Base-by-base conservation (phyloP, 2,888 invertebrate species). In the Nycteola revayana region DNA sequence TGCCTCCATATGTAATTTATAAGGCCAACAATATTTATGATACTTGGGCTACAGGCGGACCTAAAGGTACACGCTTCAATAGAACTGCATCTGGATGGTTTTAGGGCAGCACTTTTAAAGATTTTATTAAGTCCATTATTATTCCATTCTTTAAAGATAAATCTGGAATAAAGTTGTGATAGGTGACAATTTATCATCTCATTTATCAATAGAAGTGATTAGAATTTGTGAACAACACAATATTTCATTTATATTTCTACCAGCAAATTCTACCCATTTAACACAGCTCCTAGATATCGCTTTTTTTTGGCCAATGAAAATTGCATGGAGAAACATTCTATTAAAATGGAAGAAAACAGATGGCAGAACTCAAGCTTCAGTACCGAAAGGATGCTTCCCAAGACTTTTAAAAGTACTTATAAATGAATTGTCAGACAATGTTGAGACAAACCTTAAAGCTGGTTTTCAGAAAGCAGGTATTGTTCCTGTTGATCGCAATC, bases 221-320 rank as follows among this genome's bases (percentile, higher is more conserved):
- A 10, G 31, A 25, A 21, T 6, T 17, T 81, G 77, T 40, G 36
- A 66, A 36, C 49, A 58, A 18, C 47, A 70, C 23, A n/a, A n/a
- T n/a, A n/a, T n/a, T n/a, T 10, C 20, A 8, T 77, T 76, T 49
- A 42, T 71, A 3, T 66, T 57, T 36, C 45, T 75, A 10, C 69
- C 71, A 3, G 5, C 64, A 1, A 70, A 70, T 32, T 42, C 60
- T 1, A 74, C 71, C 0, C 66, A 75, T 36, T 25, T 70, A 6
- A 54, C 51, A 7, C 67, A 75, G 6, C 24, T 22, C 1, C 44
- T 72, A 5, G 68, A 71, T 44, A 62, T 71, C 9, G 60, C 64
- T 7, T 63, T 59, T 35, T 72, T 67, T 30, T 35, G 52, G 7
- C 62, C 67, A n/a, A 42, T 66, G 44, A 71, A 71, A 40, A 33